Percentiles rank a stretch among this genome's conserved stretches.
phyloP scores from a whole-genome alignment of 2,113 vertebrate species.

The Pan paniscus region DNA sequence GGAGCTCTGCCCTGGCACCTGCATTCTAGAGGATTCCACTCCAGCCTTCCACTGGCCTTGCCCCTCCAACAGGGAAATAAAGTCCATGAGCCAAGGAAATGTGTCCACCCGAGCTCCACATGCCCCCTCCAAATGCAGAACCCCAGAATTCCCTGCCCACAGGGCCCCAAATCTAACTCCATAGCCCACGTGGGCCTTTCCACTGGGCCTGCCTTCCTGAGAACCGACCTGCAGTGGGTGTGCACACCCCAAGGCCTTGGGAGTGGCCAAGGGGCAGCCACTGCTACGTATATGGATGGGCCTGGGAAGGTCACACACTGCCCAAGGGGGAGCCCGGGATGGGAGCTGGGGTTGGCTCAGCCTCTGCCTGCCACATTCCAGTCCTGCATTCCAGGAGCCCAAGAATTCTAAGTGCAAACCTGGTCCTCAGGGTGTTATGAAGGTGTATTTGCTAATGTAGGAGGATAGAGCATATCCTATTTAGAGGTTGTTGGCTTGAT shows the following conservation, averaged over 20 bases:
- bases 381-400: neutral
- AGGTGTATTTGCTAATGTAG: neutral
- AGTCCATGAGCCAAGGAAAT: neutral
- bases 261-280: neutral
- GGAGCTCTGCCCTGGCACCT: neutral
- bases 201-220: neutral
- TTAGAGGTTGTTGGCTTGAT: neutral
- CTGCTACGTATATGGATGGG: neutral
- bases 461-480: neutral
- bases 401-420: neutral
- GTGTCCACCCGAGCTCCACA: neutral
- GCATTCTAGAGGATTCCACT: neutral
- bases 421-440: neutral
- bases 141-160: neutral
- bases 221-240: neutral
- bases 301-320: rapidly evolving
- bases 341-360: rapidly evolving
- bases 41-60: neutral
- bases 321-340: neutral
- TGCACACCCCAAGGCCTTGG: neutral
- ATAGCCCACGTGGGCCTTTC: neutral
- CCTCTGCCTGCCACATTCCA: neutral
- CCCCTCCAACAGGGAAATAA: neutral
- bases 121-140: neutral
- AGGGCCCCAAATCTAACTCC: neutral